Evolutionary conservation across 2,113 vertebrate species (phyloP).

Genomic region (Mobula hypostoma): DNA sequence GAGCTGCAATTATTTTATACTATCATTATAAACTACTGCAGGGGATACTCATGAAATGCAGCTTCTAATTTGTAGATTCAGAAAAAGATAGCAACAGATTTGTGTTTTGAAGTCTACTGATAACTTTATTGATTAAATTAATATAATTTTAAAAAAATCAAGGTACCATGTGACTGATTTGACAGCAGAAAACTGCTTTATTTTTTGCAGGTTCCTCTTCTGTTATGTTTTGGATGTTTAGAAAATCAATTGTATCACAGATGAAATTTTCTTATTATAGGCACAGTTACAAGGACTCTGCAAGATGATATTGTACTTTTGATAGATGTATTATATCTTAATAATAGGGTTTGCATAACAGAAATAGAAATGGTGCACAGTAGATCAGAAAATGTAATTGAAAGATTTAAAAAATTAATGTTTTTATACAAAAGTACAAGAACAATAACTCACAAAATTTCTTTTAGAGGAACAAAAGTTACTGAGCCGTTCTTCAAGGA

Average conservation of each 20-base stretch:
- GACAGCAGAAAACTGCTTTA: not conserved
- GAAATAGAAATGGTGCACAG: not conserved
- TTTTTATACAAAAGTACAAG: too few species aligned
- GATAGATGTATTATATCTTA: not conserved
- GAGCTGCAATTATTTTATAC: not conserved
- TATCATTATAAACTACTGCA: not conserved
- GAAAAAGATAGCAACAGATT: not conserved
- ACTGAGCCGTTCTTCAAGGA: too few species aligned
- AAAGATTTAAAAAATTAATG: not conserved
- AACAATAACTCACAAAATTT: too few species aligned
- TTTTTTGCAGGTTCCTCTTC: not conserved
- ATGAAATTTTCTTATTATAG: not conserved
- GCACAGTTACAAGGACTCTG: not conserved
- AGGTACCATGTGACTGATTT: not conserved
- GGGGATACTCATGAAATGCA: not conserved
- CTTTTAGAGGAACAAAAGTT: too few species aligned
- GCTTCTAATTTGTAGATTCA: not conserved
- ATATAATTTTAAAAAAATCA: not conserved
- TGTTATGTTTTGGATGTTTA: not conserved
- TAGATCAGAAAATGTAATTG: not conserved
- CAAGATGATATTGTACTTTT: not conserved
- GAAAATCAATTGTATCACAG: not conserved
- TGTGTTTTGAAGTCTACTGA: not conserved
- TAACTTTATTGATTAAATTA: not conserved
- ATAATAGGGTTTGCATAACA: not conserved